phyloP scores from a whole-genome alignment of 92 coral and sea anemone genomes.

The Zoanthus gigantus region DNA sequence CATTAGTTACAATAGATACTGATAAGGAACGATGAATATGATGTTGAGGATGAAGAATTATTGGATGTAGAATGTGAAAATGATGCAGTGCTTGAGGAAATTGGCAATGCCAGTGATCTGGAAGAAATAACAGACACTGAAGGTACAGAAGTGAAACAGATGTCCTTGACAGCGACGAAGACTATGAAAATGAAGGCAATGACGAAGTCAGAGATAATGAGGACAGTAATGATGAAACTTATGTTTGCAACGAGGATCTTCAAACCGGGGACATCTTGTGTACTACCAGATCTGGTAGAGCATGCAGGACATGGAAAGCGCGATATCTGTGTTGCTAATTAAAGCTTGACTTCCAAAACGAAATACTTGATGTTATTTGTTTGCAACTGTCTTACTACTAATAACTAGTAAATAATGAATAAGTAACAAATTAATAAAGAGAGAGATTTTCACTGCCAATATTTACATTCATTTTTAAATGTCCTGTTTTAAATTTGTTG shows the following conservation, averaged over 20 bases:
- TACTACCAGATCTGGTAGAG: constrained; percentile 37
- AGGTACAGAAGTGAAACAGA: background rate
- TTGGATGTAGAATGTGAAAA: constrained; percentile 24
- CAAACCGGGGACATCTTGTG: constrained; percentile 43
- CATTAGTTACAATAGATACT: too few species aligned
- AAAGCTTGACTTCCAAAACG: too few species aligned
- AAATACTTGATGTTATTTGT: constrained; percentile 18
- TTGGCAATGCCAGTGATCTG: constrained; percentile 33
- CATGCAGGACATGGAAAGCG: background rate
- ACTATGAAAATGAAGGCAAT: constrained; percentile 9
- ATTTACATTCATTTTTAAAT: background rate
- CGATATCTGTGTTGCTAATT: too few species aligned
- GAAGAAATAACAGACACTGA: constrained; percentile 8
- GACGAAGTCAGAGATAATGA: constrained; percentile 24
- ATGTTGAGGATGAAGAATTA: background rate
- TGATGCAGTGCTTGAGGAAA: constrained; percentile 52
- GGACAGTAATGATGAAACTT: background rate
- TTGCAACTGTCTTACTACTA: constrained; percentile 23
- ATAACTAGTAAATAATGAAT: too few species aligned
- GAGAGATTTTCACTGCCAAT: too few species aligned
- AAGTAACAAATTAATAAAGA: too few species aligned
- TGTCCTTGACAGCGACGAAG: constrained; percentile 8
- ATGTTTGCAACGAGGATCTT: constrained; percentile 13
- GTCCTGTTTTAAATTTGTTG: too few species aligned
- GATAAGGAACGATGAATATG: background rate